Percentiles rank a stretch among this genome's conserved stretches.
These are phyloP conservation scores for Dugesia japonica DNA, from an alignment of 2,888 invertebrate genomes.

Conservation along the genomic window DNA sequence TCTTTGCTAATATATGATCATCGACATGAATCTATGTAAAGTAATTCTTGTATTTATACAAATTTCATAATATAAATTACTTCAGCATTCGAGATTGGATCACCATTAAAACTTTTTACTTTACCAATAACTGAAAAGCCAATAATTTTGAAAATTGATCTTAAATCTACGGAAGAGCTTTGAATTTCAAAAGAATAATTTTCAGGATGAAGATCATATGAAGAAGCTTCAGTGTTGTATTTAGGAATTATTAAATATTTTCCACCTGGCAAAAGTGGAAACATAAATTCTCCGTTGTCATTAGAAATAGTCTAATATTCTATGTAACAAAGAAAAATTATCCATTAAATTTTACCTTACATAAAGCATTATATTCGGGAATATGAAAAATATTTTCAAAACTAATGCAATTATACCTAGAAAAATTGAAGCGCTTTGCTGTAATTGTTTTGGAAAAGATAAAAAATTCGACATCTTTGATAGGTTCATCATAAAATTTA, in stretches of 20 bases:
- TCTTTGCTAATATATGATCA: neutral
- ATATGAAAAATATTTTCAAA: neutral
- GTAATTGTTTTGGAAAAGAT: neutral
- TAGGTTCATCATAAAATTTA: neutral
- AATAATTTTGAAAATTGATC: neutral
- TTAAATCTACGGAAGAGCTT: neutral
- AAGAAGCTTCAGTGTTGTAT: constrained; percentile 56
- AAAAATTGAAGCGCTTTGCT: neutral
- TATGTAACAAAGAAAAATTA: neutral
- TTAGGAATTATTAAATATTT: constrained; percentile 61
- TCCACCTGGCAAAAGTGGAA: constrained; percentile 66
- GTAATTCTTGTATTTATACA: no score
- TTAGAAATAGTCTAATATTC: constrained; percentile 50
- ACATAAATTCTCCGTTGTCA: constrained; percentile 60
- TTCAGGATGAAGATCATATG: constrained; percentile 63
- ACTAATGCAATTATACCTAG: neutral
- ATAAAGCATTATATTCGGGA: neutral
- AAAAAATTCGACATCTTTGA: neutral
- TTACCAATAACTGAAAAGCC: neutral
- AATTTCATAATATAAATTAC: neutral
- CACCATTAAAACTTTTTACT: neutral
- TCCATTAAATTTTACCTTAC: neutral
- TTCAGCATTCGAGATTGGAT: neutral
- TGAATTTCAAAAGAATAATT: neutral
- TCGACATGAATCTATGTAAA: neutral